phyloP scores from a whole-genome alignment of 2,888 invertebrate genomes.

The Gymnosoma rotundatum region DNA sequence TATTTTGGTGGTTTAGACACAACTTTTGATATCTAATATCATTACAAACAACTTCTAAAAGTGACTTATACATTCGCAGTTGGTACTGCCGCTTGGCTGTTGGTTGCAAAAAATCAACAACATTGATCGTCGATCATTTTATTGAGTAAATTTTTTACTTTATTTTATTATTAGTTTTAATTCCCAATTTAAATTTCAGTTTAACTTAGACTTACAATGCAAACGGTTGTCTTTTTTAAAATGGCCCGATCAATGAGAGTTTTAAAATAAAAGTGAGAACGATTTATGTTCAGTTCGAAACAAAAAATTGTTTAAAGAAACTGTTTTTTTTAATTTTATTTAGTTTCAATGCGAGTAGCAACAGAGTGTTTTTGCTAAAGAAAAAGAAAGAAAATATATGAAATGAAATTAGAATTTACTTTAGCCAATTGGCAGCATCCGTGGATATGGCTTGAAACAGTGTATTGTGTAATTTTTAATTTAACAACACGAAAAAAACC shows the following conservation, averaged over 20 bases:
- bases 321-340: not conserved
- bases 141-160: slow-evolving; percentile 6
- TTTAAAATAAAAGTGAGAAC: slow-evolving; percentile 49
- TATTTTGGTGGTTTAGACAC: slow-evolving; percentile 26
- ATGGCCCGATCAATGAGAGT: slow-evolving; percentile 60
- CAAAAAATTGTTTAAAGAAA: slow-evolving; percentile 36
- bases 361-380: not conserved
- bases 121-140: slow-evolving; percentile 55
- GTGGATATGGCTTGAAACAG: slow-evolving; percentile 79
- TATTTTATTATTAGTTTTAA: slow-evolving; percentile 46
- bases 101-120: slow-evolving; percentile 36
- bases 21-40: slow-evolving; percentile 26
- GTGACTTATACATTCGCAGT: slow-evolving; percentile 7
- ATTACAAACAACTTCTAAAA: slow-evolving; percentile 16
- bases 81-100: not conserved
- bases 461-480: slow-evolving; percentile 74
- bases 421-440: slow-evolving; percentile 78
- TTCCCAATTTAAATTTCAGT: slow-evolving; percentile 73
- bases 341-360: not conserved
- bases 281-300: slow-evolving; percentile 39
- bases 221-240: slow-evolving; percentile 74
- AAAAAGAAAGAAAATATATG: slow-evolving; percentile 64
- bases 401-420: slow-evolving; percentile 79
- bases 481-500: slow-evolving; percentile 1
- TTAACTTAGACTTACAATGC: slow-evolving; percentile 76